A percentile compares a stretch with the other conserved stretches of the same genome.
Conservation (phyloP, 2,797 vertebrate species). For the Champsocephalus esox region DNA sequence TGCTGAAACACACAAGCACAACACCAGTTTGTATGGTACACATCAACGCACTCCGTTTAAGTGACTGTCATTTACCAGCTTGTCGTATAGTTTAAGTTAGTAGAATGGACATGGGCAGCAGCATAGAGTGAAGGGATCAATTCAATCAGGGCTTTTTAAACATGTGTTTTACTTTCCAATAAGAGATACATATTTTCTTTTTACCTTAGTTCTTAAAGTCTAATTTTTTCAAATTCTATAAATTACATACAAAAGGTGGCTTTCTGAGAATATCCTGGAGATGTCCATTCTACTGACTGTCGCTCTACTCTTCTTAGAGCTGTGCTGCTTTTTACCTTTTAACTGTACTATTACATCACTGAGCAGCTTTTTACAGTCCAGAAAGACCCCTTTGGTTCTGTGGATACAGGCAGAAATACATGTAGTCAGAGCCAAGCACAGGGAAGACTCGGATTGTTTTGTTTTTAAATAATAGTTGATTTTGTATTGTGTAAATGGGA, state of each 20-base stretch:
- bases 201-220: too few species aligned
- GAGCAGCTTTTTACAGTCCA: constrained; percentile 70
- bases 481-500: background rate
- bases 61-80: background rate
- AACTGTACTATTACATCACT: constrained; percentile 70
- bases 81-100: constrained; percentile 27
- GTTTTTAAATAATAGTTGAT: background rate
- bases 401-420: constrained; percentile 62
- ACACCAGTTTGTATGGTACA: background rate
- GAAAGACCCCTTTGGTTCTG: constrained; percentile 54
- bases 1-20: constrained; percentile 55
- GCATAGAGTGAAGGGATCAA: background rate
- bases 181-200: too few species aligned
- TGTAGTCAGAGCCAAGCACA: constrained; percentile 51
- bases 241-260: constrained; percentile 6
- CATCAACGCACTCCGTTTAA: background rate
- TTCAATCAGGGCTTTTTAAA: too few species aligned
- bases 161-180: too few species aligned
- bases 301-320: constrained; percentile 31
- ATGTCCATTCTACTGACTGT: constrained; percentile 54
- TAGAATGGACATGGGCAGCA: constrained; percentile 40
- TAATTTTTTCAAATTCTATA: too few species aligned
- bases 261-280: constrained; percentile 14
- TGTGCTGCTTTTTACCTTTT: constrained; percentile 54
- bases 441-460: background rate